A percentile compares a stretch with the other conserved stretches of the same genome.
Evolutionary conservation across 1,140 invertebrate species (phyloP).

Genomic region (Lutraria rhynchaena): DNA sequence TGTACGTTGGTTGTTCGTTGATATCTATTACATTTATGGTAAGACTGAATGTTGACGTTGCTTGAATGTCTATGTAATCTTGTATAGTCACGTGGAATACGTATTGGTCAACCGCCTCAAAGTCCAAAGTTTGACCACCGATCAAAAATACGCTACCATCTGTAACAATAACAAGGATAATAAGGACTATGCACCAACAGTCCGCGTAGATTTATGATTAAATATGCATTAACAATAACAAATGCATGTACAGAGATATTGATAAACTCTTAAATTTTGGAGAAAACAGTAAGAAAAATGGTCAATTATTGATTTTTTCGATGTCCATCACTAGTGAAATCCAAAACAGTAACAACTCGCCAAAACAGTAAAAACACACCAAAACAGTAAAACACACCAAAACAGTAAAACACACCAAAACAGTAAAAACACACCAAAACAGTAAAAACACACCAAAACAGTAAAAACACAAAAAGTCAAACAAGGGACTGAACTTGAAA

Average conservation of each 20-base stretch:
- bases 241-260: background rate
- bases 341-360: too few relatives aligned
- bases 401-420: too few relatives aligned
- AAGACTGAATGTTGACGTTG: conserved; percentile 19
- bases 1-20: conserved; percentile 39
- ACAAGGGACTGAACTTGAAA: too few relatives aligned
- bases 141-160: conserved; percentile 39
- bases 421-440: too few relatives aligned
- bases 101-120: background rate
- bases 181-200: background rate
- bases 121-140: conserved; percentile 14
- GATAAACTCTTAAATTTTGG: too few relatives aligned
- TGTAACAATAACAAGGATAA: conserved; percentile 21
- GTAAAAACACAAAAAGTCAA: too few relatives aligned
- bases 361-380: too few relatives aligned
- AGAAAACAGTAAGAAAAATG: too few relatives aligned
- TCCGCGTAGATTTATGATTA: background rate
- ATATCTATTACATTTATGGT: conserved; percentile 32
- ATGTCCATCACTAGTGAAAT: too few relatives aligned
- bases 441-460: too few relatives aligned
- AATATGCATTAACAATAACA: background rate
- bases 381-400: too few relatives aligned
- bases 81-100: background rate
- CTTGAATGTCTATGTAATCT: conserved; percentile 15
- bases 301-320: too few relatives aligned